Evolutionary conservation across 2,113 vertebrate species (phyloP).

Genomic region (Taxidea taxus): DNA sequence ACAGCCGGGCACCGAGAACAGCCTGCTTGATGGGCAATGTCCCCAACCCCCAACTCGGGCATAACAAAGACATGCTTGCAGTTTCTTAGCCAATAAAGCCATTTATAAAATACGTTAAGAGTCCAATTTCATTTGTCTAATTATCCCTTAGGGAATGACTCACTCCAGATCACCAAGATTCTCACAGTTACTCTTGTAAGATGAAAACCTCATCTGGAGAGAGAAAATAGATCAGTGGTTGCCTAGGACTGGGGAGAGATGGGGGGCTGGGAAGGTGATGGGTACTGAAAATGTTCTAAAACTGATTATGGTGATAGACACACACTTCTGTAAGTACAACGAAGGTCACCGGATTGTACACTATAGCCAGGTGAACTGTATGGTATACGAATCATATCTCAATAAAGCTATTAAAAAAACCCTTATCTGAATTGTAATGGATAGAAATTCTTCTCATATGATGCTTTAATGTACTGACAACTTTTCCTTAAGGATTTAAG

Average conservation of each 20-base stretch:
- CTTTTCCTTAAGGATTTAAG: background rate
- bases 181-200: background rate
- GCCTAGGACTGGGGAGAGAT: background rate
- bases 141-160: background rate
- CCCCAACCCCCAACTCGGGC: background rate
- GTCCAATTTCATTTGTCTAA: slow-evolving; percentile 18
- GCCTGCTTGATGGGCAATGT: background rate
- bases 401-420: background rate
- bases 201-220: background rate
- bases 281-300: background rate
- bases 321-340: background rate
- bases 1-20: background rate
- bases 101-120: slow-evolving; percentile 15
- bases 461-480: background rate
- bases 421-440: background rate
- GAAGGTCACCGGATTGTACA: background rate
- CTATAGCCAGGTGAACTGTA: background rate
- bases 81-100: slow-evolving; percentile 28
- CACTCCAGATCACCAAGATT: background rate
- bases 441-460: background rate
- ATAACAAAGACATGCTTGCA: background rate
- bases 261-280: background rate
- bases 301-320: background rate
- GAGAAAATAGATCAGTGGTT: background rate
- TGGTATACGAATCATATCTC: background rate